Evolutionary conservation across 1,140 invertebrate genomes (phyloP), one percentile per base, ranked within the genome.

Genomic region (Dreissena polymorpha): DNA sequence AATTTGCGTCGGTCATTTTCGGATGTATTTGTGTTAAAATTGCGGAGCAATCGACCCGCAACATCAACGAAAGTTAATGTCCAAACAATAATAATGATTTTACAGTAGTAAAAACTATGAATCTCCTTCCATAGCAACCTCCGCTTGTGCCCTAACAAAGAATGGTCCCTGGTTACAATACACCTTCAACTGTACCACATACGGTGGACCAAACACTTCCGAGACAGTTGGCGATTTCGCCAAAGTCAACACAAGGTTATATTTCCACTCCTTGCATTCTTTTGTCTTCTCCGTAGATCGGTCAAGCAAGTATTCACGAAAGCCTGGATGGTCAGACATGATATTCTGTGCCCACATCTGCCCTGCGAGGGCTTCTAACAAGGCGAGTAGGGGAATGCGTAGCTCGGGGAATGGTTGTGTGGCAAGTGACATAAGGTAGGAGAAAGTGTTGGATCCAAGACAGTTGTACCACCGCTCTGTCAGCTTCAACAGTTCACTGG

Each of bases 251-350:
- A 97, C 94, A 23, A 97, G 94, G 82, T 95, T 94, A 92, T 95
- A 97, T 89, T 97, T 97, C 0, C 93, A 90, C 88, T 96, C 95
- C 79, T 92, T 92, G 27, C 95, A 95, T 78, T 96, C 95, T 89
- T 96, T 97, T 73, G 94, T 94, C 0, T 94, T 93, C 89, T 96
- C 96, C 0, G 94, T 93, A 71, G 94, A 94, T 49, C 96, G 93
- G 88, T 97, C 95, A 3, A 97, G 89, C 5, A 97, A 90, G 90
- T 95, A 97, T 91, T 97, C 96, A 6, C 95, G 88, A 53, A 97
- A 94, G 49, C 96, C 96, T 93, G 95, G 93, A 77, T 92, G 89
- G 85, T 92, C 91, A 79, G 93, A 94, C 76, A 96, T 94, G 64
- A 93, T 91, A 79, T 94, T 93, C 90, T 95, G 95, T 8, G 95